phyloP scores from a whole-genome alignment of 2,797 vertebrate species.

The Ispidina picta region DNA sequence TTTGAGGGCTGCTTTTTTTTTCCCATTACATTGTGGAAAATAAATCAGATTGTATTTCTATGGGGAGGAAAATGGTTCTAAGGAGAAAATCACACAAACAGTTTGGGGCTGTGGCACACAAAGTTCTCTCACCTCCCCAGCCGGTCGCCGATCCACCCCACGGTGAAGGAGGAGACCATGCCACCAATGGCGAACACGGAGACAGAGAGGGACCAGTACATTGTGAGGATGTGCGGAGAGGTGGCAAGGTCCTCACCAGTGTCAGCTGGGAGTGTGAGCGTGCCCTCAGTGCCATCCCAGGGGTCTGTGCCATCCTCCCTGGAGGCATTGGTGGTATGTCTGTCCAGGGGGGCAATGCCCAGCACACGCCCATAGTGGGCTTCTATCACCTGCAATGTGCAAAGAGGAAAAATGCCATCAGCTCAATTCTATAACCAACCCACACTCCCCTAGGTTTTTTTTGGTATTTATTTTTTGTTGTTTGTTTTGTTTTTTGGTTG shows the following conservation, averaged over 20 bases:
- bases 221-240: slow-evolving; percentile 74
- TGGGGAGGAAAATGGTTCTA: fast-evolving
- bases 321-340: neutral
- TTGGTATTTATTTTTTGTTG: neutral
- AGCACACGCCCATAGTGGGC: slow-evolving; percentile 83
- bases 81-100: neutral
- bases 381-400: slow-evolving; percentile 84
- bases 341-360: slow-evolving; percentile 66
- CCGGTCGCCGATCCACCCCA: slow-evolving; percentile 89
- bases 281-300: neutral
- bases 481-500: too few relatives aligned
- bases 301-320: neutral
- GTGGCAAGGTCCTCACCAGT: fast-evolving
- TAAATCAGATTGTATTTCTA: neutral
- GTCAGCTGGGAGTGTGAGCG: fast-evolving
- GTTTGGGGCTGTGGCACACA: neutral
- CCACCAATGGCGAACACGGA: slow-evolving; percentile 91
- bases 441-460: too few relatives aligned
- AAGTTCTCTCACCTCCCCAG: slow-evolving; percentile 84
- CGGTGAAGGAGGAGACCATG: slow-evolving; percentile 93
- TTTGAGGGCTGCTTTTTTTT: neutral
- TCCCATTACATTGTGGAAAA: neutral
- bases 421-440: neutral
- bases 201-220: slow-evolving; percentile 95
- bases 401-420: fast-evolving